These are phyloP conservation scores for Dicentrarchus labrax DNA, from an alignment of 2,113 vertebrate genomes.

Conservation along the genomic window DNA sequence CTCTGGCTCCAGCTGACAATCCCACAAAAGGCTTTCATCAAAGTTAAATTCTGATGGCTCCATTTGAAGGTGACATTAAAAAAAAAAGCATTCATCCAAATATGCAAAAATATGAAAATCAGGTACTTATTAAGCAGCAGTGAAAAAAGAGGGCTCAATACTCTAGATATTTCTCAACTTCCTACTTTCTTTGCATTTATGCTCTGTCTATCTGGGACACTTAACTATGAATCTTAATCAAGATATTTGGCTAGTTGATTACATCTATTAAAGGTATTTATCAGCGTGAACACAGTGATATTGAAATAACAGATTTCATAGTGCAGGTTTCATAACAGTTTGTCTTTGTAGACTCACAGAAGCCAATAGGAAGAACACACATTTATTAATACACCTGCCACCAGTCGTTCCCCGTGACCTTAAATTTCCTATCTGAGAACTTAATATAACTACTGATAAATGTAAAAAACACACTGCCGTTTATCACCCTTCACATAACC, in stretches of 20 bases:
- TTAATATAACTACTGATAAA: constrained; percentile 29
- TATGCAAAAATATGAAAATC: constrained; percentile 57
- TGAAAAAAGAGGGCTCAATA: not conserved
- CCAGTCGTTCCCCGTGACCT: constrained; percentile 8
- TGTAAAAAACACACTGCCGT: constrained; percentile 17
- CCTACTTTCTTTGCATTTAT: not conserved
- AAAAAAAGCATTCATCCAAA: constrained; percentile 5
- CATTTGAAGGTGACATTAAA: constrained; percentile 63
- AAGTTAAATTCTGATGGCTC: constrained; percentile 44
- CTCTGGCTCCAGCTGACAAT: constrained; percentile 48
- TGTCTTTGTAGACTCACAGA: constrained; percentile 2
- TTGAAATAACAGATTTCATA: constrained; percentile 14
- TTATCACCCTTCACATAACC: constrained; percentile 31
- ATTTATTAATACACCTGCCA: constrained; percentile 17
- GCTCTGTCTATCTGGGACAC: not conserved
- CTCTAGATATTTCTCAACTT: not conserved
- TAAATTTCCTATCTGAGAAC: constrained; percentile 10
- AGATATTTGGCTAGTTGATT: constrained; percentile 22
- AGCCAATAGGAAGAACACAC: not conserved
- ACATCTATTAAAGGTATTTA: constrained; percentile 25
- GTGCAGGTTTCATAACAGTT: not conserved
- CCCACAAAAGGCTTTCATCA: constrained; percentile 59
- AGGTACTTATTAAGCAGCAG: constrained; percentile 21
- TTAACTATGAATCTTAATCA: constrained; percentile 6
- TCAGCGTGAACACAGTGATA: not conserved